These are phyloP conservation scores for pig (Sus scrofa) DNA, from an alignment of 2,113 vertebrate genomes.

Conservation along the genomic window DNA sequence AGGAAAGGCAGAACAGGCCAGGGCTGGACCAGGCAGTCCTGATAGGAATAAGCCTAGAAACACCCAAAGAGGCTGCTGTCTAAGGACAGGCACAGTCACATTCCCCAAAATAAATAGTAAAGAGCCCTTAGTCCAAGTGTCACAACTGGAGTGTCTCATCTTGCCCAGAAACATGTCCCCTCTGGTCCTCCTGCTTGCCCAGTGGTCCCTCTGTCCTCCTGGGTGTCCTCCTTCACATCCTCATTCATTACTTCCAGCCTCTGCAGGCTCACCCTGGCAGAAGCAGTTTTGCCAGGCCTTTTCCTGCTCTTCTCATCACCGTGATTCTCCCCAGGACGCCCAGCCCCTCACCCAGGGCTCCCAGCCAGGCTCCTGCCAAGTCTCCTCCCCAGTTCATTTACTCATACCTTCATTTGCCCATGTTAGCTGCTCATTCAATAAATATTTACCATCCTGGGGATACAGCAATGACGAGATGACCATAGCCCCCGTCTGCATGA, in stretches of 20 bases:
- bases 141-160: not conserved
- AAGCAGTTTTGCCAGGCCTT: not conserved
- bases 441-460: not conserved
- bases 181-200: not conserved
- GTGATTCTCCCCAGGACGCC: not conserved
- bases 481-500: not conserved
- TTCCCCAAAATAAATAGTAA: no score
- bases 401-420: not conserved
- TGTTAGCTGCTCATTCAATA: not conserved
- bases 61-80: rapidly evolving
- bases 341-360: not conserved
- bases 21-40: not conserved
- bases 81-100: not conserved
- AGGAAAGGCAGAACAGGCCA: not conserved
- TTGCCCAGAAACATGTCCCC: not conserved
- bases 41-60: not conserved
- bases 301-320: not conserved
- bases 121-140: not conserved
- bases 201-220: not conserved
- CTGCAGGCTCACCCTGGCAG: not conserved
- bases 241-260: not conserved
- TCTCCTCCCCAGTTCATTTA: not conserved
- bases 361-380: not conserved
- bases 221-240: not conserved
- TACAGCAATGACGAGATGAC: not conserved